A percentile compares a stretch with the other conserved stretches of the same genome.
phyloP scores from a whole-genome alignment of 2,797 vertebrate species.

The Kryptolebias ocellatus region DNA sequence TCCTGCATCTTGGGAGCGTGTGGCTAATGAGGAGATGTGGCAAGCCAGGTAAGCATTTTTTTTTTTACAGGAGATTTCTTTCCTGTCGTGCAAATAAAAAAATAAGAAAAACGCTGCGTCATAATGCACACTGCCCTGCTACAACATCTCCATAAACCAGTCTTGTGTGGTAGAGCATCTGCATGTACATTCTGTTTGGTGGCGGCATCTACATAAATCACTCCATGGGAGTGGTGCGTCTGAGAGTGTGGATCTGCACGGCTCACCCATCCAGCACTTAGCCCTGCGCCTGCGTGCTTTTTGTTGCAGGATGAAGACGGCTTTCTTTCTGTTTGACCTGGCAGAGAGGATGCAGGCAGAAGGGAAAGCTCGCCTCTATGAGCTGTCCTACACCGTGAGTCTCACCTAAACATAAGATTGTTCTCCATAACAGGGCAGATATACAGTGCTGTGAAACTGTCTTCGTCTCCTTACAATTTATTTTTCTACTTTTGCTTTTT shows the following conservation, averaged over 20 bases:
- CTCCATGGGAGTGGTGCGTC: conserved; percentile 74
- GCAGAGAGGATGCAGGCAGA: conserved; percentile 84
- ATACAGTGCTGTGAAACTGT: too few relatives aligned
- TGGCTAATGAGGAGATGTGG: conserved; percentile 99
- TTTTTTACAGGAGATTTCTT: conserved; percentile 10
- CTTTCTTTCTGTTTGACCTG: conserved; percentile 97
- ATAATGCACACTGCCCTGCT: conserved; percentile 51
- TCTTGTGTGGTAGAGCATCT: conserved; percentile 77
- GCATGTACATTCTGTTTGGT: conserved; percentile 72
- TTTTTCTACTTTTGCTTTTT: too few relatives aligned
- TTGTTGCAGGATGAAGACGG: conserved; percentile 94
- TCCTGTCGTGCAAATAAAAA: conserved; percentile 53
- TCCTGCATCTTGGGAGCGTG: conserved; percentile 91
- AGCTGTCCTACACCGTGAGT: conserved; percentile 84
- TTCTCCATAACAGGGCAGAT: too few relatives aligned
- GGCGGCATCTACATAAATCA: conserved; percentile 79
- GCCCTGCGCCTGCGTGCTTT: conserved; percentile 67
- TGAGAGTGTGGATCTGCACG: conserved; percentile 71
- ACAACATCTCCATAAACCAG: conserved; percentile 78
- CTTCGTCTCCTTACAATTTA: too few relatives aligned
- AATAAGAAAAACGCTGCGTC: conserved; percentile 49
- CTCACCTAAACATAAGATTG: conserved; percentile 34
- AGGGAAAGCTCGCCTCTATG: conserved; percentile 75
- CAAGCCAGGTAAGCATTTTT: conserved; percentile 89
- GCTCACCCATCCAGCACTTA: conserved; percentile 77